Percentiles rank a stretch among this genome's conserved stretches.
Conservation (phyloP, 2,113 vertebrate genomes). For the Carettochelys insculpta region DNA sequence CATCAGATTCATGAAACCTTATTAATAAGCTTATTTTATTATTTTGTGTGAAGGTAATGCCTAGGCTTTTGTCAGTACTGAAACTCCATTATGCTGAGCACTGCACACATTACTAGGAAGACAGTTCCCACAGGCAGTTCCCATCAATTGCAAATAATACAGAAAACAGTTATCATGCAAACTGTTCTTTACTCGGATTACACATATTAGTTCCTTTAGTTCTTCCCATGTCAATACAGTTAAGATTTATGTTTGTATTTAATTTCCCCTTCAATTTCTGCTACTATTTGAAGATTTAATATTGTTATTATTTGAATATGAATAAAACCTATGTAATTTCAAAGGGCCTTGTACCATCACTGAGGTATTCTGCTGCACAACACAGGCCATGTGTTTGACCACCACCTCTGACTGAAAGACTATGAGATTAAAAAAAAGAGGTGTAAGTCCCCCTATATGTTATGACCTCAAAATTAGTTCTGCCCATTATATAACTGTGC, state of each 20-base stretch:
- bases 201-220: slow-evolving; percentile 33
- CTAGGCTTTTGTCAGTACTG: neutral
- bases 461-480: neutral
- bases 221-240: neutral
- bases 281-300: slow-evolving; percentile 9
- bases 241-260: neutral
- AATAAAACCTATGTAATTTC: neutral
- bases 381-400: neutral
- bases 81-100: neutral
- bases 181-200: neutral
- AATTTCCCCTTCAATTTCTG: neutral
- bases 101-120: neutral
- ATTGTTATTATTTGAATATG: too few species aligned
- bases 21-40: neutral
- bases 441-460: neutral
- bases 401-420: neutral
- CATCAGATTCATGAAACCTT: too few species aligned
- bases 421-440: neutral
- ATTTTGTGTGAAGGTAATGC: neutral
- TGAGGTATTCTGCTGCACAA: neutral
- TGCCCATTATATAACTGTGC: neutral
- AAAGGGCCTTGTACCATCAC: neutral
- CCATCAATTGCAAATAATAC: neutral
- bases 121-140: neutral
- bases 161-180: slow-evolving; percentile 2